Evolutionary conservation across 1,140 invertebrate species (phyloP), one percentile per base, ranked within the genome.

Genomic region (Helicoverpa zea): DNA sequence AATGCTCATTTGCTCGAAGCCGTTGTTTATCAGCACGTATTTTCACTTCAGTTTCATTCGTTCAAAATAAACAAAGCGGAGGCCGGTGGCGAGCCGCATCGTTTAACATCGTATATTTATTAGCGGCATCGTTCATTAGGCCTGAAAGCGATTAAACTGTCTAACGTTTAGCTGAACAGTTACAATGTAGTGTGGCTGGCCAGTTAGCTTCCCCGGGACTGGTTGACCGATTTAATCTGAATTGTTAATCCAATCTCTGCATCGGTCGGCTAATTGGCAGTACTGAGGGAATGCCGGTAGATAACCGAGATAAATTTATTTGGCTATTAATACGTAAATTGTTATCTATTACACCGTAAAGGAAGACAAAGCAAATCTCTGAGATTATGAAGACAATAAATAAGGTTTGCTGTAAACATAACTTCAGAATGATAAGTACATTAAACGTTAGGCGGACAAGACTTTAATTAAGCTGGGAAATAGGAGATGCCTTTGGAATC

Each of bases 221-320:
- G 52, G 77, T 80, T 86, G 87, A 85, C 82, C 86, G 84, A 90
- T 90, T 86, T 89, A 90, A 93, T 92, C 88, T 89, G 86, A 88
- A 90, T 90, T 88, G 90, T 91, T 90, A 93, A 91, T 92, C 78
- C 82, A 70, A 88, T 88, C 83, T 85, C 83, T 70, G 80, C 80
- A 84, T 87, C 84, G 52, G 74, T 81, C 72, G 64, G 66, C 85
- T 92, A 91, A 91, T 92, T 92, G 90, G 86, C 88, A 87, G 83
- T 82, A 84, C 83, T 75, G 82, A 83, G 63, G 80, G 80, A 85
- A 86, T 79, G 66, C 85, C 52, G 74, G 78, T 84, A 79, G 61
- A 82, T 66, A 66, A 51, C 5, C 18, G 51, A 72, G 64, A 64
- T 78, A 83, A 81, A 89, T 90, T 89, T 91, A 91, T 89, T 89